phyloP scores from a whole-genome alignment of 2,113 vertebrate genomes.

The Larimichthys polyactis region DNA sequence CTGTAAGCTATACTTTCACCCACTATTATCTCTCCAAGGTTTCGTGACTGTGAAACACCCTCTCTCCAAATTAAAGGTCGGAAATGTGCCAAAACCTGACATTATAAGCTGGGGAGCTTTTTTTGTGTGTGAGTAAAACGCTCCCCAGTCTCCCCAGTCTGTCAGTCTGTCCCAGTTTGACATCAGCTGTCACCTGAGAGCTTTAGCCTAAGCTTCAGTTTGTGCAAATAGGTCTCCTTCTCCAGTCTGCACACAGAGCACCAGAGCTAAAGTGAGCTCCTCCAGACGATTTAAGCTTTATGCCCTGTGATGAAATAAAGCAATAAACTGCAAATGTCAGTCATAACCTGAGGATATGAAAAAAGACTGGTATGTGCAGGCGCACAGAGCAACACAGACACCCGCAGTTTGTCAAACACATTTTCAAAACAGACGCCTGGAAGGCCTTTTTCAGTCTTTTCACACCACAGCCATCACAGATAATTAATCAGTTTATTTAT shows the following conservation, averaged over 20 bases:
- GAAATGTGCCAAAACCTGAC: conserved; percentile 80
- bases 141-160: conserved; percentile 48
- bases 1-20: conserved; percentile 83
- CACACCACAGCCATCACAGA: conserved; percentile 9
- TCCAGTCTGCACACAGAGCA: conserved; percentile 1
- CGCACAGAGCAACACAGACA: conserved; percentile 29
- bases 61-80: conserved; percentile 84
- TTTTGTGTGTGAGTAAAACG: conserved; percentile 43
- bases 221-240: conserved; percentile 32
- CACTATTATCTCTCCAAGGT: conserved; percentile 76
- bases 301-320: conserved; percentile 56
- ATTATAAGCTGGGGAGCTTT: conserved; percentile 75
- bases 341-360: conserved; percentile 51
- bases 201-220: conserved; percentile 40
- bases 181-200: conserved; percentile 41
- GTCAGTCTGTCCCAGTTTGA: conserved; percentile 56
- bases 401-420: background rate
- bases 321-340: conserved; percentile 58
- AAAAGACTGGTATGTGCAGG: conserved; percentile 25
- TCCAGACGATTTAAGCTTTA: conserved; percentile 20
- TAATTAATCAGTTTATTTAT: conserved; percentile 8
- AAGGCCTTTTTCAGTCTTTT: conserved; percentile 18
- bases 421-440: conserved; percentile 28
- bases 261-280: conserved; percentile 38
- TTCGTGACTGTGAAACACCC: conserved; percentile 82